A percentile compares a stretch with the other conserved stretches of the same genome.
Evolutionary conservation across 2,888 invertebrate species (phyloP).

Genomic region (Nowickia ferox): DNA sequence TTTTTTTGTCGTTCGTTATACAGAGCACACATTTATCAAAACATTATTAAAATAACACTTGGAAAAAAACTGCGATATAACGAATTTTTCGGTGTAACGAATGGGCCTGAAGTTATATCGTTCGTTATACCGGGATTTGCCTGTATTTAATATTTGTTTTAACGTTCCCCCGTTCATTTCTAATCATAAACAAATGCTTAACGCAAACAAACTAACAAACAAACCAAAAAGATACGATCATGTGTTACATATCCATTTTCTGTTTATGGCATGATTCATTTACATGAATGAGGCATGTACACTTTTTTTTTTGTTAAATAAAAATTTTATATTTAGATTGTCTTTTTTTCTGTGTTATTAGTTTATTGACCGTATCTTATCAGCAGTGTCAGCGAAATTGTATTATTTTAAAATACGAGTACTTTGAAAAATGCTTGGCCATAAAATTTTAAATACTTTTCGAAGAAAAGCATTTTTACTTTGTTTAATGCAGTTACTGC

Average conservation of each 20-base stretch:
- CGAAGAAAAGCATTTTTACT: no score
- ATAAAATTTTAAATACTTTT: neutral
- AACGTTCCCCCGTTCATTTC: neutral
- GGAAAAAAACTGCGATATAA: no score
- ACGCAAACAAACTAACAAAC: neutral
- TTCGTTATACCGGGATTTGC: no score
- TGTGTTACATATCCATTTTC: neutral
- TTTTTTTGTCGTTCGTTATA: no score
- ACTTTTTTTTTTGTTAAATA: neutral
- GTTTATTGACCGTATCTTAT: constrained; percentile 51
- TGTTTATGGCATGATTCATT: constrained; percentile 16
- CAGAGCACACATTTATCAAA: no score
- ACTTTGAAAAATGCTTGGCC: neutral
- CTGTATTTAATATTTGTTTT: constrained; percentile 1
- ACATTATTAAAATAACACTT: no score
- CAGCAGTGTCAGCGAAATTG: constrained; percentile 6
- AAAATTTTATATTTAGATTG: neutral
- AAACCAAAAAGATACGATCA: neutral
- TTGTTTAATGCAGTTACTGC: no score
- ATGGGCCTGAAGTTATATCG: no score
- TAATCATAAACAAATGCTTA: neutral
- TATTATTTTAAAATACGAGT: neutral
- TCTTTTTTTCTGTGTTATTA: neutral
- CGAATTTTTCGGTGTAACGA: no score
- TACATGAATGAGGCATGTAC: constrained; percentile 4